Base-by-base conservation (phyloP, 2,888 invertebrate genomes). In the Plagodis pulveraria region DNA sequence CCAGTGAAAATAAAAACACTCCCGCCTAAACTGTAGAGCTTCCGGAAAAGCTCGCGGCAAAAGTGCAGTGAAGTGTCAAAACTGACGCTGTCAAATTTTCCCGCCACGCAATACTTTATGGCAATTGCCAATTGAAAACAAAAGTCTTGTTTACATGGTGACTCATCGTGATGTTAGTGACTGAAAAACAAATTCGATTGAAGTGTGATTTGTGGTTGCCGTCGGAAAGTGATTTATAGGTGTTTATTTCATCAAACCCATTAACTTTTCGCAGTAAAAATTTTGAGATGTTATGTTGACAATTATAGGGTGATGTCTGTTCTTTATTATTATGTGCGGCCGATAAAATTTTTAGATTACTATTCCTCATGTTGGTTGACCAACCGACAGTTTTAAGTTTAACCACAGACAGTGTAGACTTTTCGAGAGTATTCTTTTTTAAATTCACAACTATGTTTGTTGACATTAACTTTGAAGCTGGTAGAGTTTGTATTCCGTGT, bases 1-100 rank as follows among this genome's bases (percentile, higher is more conserved):
- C 58, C 47, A 38, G 34, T 41, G 46, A 53, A 54, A 51, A 50
- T n/a, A n/a, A 56, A 59, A 59, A 51, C 44, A 57, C 40, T 49
- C 22, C 9, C 46, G 46, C 10, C 46, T 40, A 51, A 22, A 22
- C 22, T 22, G 22, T 4, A 2, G 2, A 22, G 22, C 22, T 22
- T 22, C 22, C 22, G 22, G 22, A 22, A 22, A 22, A 22, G 22
- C 22, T 22, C 22, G 22, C 22, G 22, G 22, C 22, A 22, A 22
- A 47, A 34, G 38, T 40, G 35, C 9, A 36, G 50, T 54, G 32
- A 36, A 50, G 44, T 22, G 59, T 59, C 59, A 59, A 55, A 22
- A 55, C 53, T 53, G 53, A 41, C 11, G 41, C 49, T 54, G 58
- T 59, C 50, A 55, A 44, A 50, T 55, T 22, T 51, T 47, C 47